Conservation (phyloP, 2,797 vertebrate genomes). For the Manis pentadactyla region DNA sequence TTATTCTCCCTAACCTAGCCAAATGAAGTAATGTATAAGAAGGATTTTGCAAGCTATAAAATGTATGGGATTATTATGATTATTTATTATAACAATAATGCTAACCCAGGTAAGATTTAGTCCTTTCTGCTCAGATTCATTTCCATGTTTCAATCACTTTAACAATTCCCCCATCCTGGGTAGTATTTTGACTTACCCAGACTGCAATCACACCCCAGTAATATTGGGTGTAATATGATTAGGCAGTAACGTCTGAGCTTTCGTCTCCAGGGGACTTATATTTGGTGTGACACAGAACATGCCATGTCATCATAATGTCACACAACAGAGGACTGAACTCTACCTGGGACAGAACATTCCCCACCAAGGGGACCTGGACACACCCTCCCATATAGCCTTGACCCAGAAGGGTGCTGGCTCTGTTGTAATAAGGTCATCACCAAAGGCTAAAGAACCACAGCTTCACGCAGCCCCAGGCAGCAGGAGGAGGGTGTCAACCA, state of each 20-base stretch:
- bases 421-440: accelerated
- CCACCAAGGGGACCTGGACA: neutral
- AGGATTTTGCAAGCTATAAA: conserved; percentile 68
- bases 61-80: conserved; percentile 72
- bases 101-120: conserved; percentile 74
- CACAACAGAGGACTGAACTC: neutral
- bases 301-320: neutral
- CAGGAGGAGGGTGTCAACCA: too few species aligned
- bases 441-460: neutral
- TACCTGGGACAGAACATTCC: accelerated
- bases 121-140: conserved; percentile 52
- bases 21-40: conserved; percentile 64
- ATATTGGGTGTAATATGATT: neutral
- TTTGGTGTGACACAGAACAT: neutral
- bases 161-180: conserved; percentile 39
- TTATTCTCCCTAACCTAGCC: conserved; percentile 60
- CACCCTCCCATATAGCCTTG: accelerated
- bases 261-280: neutral
- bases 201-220: neutral
- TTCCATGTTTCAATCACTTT: conserved; percentile 76
- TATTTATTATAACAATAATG: conserved; percentile 79
- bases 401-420: accelerated
- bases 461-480: accelerated
- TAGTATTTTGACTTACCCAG: conserved; percentile 59
- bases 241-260: neutral